Evolutionary conservation across 2,888 invertebrate genomes (phyloP), one percentile per base, ranked within the genome.

Genomic region (Odontocerum albicorne): DNA sequence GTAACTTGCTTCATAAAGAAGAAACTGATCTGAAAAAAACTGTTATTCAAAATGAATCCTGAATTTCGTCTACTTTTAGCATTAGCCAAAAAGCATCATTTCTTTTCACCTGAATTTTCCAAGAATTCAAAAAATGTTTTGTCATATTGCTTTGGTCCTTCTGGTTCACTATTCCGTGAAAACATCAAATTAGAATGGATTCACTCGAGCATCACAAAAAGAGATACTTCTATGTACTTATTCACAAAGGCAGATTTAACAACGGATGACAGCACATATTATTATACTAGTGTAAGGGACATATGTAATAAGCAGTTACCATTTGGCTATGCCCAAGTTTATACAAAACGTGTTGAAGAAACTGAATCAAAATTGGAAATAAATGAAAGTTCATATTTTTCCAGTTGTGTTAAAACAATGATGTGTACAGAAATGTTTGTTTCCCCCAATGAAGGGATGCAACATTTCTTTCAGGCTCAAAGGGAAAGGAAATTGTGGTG

Each of bases 401-500:
- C 42, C 22, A 50, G 45, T 46, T 22, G 33, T n/a, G 12, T 6
- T 10, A 10, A 27, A n/a, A 64, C 66, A n/a, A 32, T 10, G 17
- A 64, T 66, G 10, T 55, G 64, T 55, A 72, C 79, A 49, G 71
- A 70, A 57, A 64, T 81, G 49, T 68, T 75, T 63, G 65, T 80
- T 16, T 68, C 75, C n/a, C 70, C 74, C 38, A 68, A 72, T 43
- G 74, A 77, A 58, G 71, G 80, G 0, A 79, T 81, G 65, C 85
- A 85, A 62, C 80, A 84, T 66, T 90, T 88, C 67, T 83, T 87
- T 65, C 84, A 85, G 63, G 85, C 87, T 75, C 90, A 90, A 66
- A 79, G 86, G 58, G 86, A 88, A 65, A 80, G 90, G 51, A 88
- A 88, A 67, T 84, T 86, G 63, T 92, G 92, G 91, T 92, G 92